Percentiles rank a stretch among this genome's conserved stretches.
Conservation (phyloP, 2,888 invertebrate genomes). For the Phasia obesa region DNA sequence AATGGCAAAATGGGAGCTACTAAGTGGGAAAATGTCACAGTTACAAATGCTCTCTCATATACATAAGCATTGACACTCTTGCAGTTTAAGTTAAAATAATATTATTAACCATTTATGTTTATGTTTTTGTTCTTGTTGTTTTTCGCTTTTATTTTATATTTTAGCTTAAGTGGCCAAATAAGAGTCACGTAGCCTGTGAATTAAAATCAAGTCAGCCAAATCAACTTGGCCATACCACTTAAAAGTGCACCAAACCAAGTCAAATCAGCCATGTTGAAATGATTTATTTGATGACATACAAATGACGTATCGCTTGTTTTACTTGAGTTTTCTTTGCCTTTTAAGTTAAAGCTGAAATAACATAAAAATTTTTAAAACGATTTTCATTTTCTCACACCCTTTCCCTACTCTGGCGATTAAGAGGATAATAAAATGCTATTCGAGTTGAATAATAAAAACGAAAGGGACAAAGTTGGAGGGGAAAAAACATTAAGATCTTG, state of each 20-base stretch:
- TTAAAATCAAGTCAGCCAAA: conserved; percentile 49
- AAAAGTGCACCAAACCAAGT: conserved; percentile 1
- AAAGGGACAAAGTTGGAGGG: background rate
- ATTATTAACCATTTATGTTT: conserved; percentile 39
- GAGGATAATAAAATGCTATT: conserved; percentile 37
- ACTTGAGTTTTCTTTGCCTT: conserved; percentile 35
- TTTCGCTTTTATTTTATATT: background rate
- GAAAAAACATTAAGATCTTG: conserved; percentile 33
- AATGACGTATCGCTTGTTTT: conserved; percentile 58
- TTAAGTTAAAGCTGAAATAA: conserved; percentile 11
- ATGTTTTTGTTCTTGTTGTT: background rate
- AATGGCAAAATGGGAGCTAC: conserved; percentile 22
- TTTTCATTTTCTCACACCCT: background rate
- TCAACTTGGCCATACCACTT: background rate
- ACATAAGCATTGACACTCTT: conserved; percentile 10
- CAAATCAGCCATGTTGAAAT: conserved; percentile 55
- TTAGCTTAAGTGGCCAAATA: conserved; percentile 57
- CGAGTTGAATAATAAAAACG: conserved; percentile 1
- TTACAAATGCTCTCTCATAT: too few relatives aligned
- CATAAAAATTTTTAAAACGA: conserved; percentile 26
- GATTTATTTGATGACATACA: conserved; percentile 65
- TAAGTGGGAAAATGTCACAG: conserved; percentile 19
- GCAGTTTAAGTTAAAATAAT: conserved; percentile 12
- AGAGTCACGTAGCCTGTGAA: conserved; percentile 58
- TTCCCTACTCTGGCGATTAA: background rate